Percentiles rank a stretch among this genome's conserved stretches.
These are phyloP conservation scores for Dynastes grantii DNA, from an alignment of 2,888 invertebrate species.

Conservation along the genomic window DNA sequence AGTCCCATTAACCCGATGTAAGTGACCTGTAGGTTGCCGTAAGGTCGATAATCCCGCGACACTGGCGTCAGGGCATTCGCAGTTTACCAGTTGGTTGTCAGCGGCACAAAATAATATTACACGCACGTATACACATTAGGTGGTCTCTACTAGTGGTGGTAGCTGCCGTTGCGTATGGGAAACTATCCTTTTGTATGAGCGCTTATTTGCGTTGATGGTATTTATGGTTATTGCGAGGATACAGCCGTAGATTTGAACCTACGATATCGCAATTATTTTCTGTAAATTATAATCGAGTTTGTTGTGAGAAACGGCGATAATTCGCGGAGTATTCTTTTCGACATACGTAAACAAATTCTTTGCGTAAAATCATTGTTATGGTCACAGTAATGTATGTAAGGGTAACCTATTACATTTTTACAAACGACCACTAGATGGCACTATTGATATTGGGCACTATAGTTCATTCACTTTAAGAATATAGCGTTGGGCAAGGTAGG, in stretches of 20 bases:
- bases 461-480: no score
- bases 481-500: no score
- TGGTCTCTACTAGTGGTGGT: not conserved
- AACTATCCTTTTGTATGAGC: not conserved
- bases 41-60: slow-evolving; percentile 47
- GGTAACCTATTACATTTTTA: no score
- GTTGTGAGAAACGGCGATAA: slow-evolving; percentile 22
- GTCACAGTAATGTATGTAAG: no score
- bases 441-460: no score
- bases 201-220: slow-evolving; percentile 4
- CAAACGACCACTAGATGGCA: no score
- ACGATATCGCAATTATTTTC: slow-evolving; percentile 35
- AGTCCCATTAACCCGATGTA: slow-evolving; percentile 50
- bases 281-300: slow-evolving; percentile 36
- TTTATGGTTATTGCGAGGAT: slow-evolving; percentile 27
- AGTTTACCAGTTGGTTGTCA: slow-evolving; percentile 42
- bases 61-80: slow-evolving; percentile 24
- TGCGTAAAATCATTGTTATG: no score
- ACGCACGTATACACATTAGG: not conserved
- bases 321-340: not conserved
- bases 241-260: slow-evolving; percentile 23
- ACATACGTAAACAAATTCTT: no score
- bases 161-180: not conserved
- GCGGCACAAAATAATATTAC: slow-evolving; percentile 36
- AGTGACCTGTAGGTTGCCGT: slow-evolving; percentile 46